Base-by-base conservation (phyloP, 1,140 invertebrate genomes). In the Scylla paramamosain region DNA sequence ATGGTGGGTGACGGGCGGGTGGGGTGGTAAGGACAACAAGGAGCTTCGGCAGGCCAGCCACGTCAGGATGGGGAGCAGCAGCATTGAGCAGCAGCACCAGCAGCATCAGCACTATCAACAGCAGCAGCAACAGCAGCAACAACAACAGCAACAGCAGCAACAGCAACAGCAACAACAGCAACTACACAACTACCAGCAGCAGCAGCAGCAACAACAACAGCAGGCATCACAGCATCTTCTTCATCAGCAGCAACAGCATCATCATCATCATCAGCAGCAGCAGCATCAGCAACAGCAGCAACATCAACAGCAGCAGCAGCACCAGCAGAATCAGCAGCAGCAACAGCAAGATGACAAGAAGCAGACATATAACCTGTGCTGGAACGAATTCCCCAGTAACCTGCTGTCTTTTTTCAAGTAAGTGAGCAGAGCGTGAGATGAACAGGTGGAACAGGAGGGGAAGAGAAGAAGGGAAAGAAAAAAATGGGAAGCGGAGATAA, bases 331-430 rank as follows among this genome's bases (percentile, higher is more conserved):
- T 45, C 28, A 31, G 14, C 59, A 59, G 45, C 91, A 95, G 10
- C 94, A 87, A 83, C 92, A 95, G 86, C 92, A 96, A 83, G 94
- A 93, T 92, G 94, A 95, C 77, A 93, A 95, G 93, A 84, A 92
- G 46, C 95, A 95, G 90, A 94, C 96, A 0, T 96, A 96, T 84
- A 96, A 95, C 83, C 93, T 95, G 31, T 96, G 94, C 87, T 96
- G 96, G 96, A 96, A 96, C 46, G 95, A 95, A 67, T 96, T 96
- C 87, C 95, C 95, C 20, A 93, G 93, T 16, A 96, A 96, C 45
- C 93, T 96, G 25, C 83, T 95, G 7, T 95, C 95, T 28, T 96
- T 96, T 77, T 96, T 95, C 95, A 96, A 95, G 95, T 96, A 93
- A 95, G 93, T 83, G 28, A 45, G 20, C 10, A n/a, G 16, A 3